A percentile compares a stretch with the other conserved stretches of the same genome.
phyloP scores from a whole-genome alignment of 2,888 invertebrate species.

The Drosophila nigritarsus region DNA sequence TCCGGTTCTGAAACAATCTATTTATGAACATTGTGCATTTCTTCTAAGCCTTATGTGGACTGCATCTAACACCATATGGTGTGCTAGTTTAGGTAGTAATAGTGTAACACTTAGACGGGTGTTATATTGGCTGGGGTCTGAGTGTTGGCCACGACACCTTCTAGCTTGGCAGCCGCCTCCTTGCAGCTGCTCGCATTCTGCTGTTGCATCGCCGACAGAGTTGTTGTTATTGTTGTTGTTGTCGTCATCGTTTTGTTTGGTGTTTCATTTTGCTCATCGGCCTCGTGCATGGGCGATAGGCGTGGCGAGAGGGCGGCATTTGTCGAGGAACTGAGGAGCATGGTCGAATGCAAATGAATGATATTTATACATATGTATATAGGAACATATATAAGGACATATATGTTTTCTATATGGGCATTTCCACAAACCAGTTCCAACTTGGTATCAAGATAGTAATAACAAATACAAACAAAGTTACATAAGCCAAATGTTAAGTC shows the following conservation, averaged over 20 bases:
- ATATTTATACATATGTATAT: constrained; percentile 34
- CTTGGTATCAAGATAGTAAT: not conserved
- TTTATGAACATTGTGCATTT: constrained; percentile 42
- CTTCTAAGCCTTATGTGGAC: constrained; percentile 25
- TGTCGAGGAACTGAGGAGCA: constrained; percentile 62
- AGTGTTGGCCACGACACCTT: constrained; percentile 43
- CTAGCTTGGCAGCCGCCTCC: constrained; percentile 62
- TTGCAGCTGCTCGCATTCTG: constrained; percentile 52
- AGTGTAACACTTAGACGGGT: constrained; percentile 63
- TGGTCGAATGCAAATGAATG: constrained; percentile 63
- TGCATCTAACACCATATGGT: not conserved
- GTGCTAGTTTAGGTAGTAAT: constrained; percentile 18
- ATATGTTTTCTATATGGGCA: constrained; percentile 3
- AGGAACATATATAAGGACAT: constrained; percentile 7
- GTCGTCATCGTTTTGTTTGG: constrained; percentile 34
- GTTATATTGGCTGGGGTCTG: constrained; percentile 72
- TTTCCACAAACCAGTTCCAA: constrained; percentile 3
- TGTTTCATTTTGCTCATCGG: constrained; percentile 87
- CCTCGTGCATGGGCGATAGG: constrained; percentile 94
- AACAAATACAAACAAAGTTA: not conserved
- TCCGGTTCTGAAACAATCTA: constrained; percentile 13
- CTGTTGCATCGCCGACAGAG: constrained; percentile 24
- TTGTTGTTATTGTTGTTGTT: constrained; percentile 15
- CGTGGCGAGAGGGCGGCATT: constrained; percentile 84
- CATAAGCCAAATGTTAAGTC: not conserved